These are phyloP conservation scores for Alviniconcha strummeri DNA, from an alignment of 2,888 invertebrate species.

Conservation along the genomic window DNA sequence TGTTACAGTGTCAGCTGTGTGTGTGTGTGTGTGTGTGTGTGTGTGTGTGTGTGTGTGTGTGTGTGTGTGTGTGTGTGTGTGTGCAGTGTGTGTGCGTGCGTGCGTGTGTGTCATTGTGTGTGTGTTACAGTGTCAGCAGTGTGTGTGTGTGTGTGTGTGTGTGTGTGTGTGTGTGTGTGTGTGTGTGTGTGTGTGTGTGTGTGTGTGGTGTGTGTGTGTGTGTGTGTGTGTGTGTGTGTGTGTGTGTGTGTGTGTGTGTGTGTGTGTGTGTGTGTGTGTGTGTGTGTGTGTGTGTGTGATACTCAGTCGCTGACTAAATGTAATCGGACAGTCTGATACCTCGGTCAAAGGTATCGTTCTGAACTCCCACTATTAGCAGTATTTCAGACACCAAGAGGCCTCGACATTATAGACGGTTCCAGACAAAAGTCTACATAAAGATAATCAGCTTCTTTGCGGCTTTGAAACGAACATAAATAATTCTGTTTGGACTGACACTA, in stretches of 20 bases:
- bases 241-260: not conserved
- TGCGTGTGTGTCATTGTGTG: not conserved
- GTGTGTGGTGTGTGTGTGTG: not conserved
- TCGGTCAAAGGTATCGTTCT: no score
- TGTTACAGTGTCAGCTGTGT: not conserved
- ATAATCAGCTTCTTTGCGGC: no score
- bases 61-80: not conserved
- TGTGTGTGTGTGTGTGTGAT: not conserved
- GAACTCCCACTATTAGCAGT: no score
- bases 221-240: not conserved
- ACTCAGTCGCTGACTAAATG: no score
- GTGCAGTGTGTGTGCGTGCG: not conserved
- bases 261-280: not conserved
- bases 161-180: conserved; percentile 5
- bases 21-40: conserved; percentile 14
- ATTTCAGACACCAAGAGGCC: no score
- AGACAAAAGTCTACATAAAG: no score
- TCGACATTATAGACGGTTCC: no score
- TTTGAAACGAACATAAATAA: no score
- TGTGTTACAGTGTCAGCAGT: not conserved
- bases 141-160: conserved; percentile 16
- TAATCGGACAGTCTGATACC: no score
- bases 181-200: not conserved
- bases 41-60: conserved; percentile 2
- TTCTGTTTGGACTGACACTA: no score